Base-by-base conservation (phyloP, 1,140 invertebrate genomes). In the Zaprionus capensis region DNA sequence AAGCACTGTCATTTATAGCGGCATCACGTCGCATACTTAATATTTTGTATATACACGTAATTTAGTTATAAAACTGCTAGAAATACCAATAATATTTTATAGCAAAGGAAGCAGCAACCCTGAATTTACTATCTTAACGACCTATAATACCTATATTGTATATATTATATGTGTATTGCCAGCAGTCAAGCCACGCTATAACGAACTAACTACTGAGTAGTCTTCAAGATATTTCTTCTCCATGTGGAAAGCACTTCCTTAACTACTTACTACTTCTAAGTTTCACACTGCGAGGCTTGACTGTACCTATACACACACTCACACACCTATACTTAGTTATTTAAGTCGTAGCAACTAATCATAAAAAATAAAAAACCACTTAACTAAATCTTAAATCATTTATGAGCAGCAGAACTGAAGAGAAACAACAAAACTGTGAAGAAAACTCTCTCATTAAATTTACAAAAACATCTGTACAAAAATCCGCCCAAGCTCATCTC, bases 11-110 rank as follows among this genome's bases (percentile, higher is more conserved):
- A 70, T 87, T 87, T 67, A 72, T 63, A 80, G 70, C 70, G 77
- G 57, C 84, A 24, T 70, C 84, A 72, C 71, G 80, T 78, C 84
- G 83, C 75, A 88, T 86, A 86, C 83, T 83, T 80, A 76, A 88
- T 86, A 83, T 78, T 70, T 69, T 82, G 58, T 82, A 70, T 56
- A 76, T 62, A 78, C 51, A 28, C 44, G 56, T 38, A 55, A 62
- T 28, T 73, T 57, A 63, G 58, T 58, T 67, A 75, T 82, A 77
- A 76, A 78, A 56, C 41, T 9, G 17, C 20, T 20, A 49, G 59
- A 36, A 22, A 67, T 31, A 7, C 20, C 31, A 31, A 31, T 31
- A 31, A 31, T 31, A 11, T 31, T 31, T 31, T 31, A 31, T 31
- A 31, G 31, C 9, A 31, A 31, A 31, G 31, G 56, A 26, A 67